phyloP scores from a whole-genome alignment of 1,140 invertebrate genomes.

The Hylaeus anthracinus region DNA sequence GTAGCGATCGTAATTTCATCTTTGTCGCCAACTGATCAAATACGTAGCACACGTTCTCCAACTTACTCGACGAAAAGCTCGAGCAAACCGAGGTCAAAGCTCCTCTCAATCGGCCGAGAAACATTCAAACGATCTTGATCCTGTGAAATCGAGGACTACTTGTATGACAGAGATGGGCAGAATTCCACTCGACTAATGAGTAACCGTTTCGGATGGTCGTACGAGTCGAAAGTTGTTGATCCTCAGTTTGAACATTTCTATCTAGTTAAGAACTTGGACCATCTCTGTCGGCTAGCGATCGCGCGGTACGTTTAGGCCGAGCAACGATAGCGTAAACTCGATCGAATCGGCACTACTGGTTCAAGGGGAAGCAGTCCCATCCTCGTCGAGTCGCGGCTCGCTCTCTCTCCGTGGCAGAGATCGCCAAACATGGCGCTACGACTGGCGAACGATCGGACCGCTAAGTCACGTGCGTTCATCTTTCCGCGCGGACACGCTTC shows the following conservation, averaged over 20 bases:
- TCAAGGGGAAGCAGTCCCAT: constrained; percentile 48
- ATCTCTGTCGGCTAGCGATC: neutral
- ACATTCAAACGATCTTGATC: constrained; percentile 2
- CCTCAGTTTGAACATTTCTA: too few relatives aligned
- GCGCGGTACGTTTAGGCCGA: neutral
- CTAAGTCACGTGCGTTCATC: constrained; percentile 61
- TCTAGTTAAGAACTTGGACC: too few relatives aligned
- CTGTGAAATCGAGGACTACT: neutral
- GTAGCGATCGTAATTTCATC: too few relatives aligned
- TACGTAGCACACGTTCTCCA: neutral
- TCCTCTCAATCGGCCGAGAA: neutral
- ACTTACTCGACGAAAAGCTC: constrained; percentile 45
- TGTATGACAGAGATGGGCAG: too few relatives aligned
- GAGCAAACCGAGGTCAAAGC: neutral
- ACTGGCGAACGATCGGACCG: constrained; percentile 32
- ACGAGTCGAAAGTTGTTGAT: too few relatives aligned
- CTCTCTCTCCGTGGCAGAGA: constrained; percentile 65
- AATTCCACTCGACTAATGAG: too few relatives aligned
- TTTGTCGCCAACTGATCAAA: too few relatives aligned
- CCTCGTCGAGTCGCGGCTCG: constrained; percentile 44
- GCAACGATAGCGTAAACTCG: constrained; percentile 54
- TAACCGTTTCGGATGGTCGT: too few relatives aligned
- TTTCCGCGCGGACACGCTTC: constrained; percentile 49
- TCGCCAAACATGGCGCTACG: constrained; percentile 67
- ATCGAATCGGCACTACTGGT: constrained; percentile 62